Base-by-base conservation (phyloP, 2,888 invertebrate genomes). In the Julus scanicus region DNA sequence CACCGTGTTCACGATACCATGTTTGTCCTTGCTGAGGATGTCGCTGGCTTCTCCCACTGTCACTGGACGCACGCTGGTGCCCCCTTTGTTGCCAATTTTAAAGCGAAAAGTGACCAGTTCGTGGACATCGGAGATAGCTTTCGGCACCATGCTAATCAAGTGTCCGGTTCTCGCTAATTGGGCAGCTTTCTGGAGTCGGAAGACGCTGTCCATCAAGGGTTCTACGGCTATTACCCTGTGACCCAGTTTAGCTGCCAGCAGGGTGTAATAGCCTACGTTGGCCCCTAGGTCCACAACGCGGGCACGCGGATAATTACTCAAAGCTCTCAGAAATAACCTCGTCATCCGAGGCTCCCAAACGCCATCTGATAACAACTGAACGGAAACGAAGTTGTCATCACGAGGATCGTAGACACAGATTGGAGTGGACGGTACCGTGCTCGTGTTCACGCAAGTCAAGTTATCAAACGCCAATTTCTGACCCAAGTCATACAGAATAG, bases 251-350 rank as follows among this genome's bases (percentile, higher is more conserved):
- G 91, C 91, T 0, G 91, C 91, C 71, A 91, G 89, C 11, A 92
- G 89, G 84, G 90, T 91, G 90, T 91, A 91, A 88, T 91, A 91
- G 5, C 92, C 92, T 48, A 92, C 90, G 88, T 92, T 91, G 44
- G 92, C 91, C 0, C 92, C 92, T 3, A 92, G 89, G 89, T 92
- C 92, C 4, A 92, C 89, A 0, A 92, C 90, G 11, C 37, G n/a
- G 44, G 91, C 89, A 40, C 90, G 89, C 5, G 90, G 90, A 87
- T 89, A 90, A 15, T 88, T 88, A 11, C 49, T 63, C 44, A 91
- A 89, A 17, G 91, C 90, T 13, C 86, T 89, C 87, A 90, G 90
- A 84, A 91, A 90, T 13, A 90, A 88, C 86, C 87, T 88, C 9
- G 91, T 91, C 88, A 91, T 90, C 57, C 90, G 89, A 11, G 91